These are phyloP conservation scores for Eueremaeus valkanovi DNA, from an alignment of 2,888 invertebrate species.

Conservation along the genomic window DNA sequence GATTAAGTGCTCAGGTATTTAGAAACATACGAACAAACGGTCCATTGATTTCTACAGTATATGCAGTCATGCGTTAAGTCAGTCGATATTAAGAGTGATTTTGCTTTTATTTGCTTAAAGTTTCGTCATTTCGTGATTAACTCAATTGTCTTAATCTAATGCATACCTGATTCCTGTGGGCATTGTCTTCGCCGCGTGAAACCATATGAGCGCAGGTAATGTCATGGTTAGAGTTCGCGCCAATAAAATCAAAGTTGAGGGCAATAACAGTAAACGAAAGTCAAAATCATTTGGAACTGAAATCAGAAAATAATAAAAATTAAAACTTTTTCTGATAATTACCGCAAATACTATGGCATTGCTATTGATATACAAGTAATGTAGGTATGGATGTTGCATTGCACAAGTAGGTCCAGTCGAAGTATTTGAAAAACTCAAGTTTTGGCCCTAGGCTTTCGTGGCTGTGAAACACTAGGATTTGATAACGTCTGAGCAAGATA, in stretches of 20 bases:
- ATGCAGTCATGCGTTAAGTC: not conserved
- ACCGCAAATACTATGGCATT: too few relatives aligned
- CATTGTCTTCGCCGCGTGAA: conserved; percentile 45
- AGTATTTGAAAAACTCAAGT: too few relatives aligned
- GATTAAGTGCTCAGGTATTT: too few relatives aligned
- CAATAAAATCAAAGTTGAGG: conserved; percentile 44
- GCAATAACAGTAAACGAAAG: conserved; percentile 42
- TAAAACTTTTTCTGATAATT: not conserved
- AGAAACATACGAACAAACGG: not conserved
- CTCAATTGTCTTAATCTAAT: not conserved
- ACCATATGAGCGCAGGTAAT: conserved; percentile 42
- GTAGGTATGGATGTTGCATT: too few relatives aligned
- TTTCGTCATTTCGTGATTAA: not conserved
- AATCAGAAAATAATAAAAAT: not conserved
- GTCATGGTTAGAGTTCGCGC: conserved; percentile 43
- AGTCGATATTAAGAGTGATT: not conserved
- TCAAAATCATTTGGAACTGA: conserved; percentile 33
- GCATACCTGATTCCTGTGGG: conserved; percentile 46
- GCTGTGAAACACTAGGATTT: too few relatives aligned
- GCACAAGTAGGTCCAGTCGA: too few relatives aligned
- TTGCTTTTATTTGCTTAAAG: not conserved
- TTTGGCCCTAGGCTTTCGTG: too few relatives aligned
- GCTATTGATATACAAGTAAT: too few relatives aligned
- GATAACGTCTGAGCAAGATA: too few relatives aligned
- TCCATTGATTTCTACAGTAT: not conserved